These are phyloP conservation scores for Cephalopterus ornatus DNA, from an alignment of 2,113 vertebrate genomes.

Conservation along the genomic window DNA sequence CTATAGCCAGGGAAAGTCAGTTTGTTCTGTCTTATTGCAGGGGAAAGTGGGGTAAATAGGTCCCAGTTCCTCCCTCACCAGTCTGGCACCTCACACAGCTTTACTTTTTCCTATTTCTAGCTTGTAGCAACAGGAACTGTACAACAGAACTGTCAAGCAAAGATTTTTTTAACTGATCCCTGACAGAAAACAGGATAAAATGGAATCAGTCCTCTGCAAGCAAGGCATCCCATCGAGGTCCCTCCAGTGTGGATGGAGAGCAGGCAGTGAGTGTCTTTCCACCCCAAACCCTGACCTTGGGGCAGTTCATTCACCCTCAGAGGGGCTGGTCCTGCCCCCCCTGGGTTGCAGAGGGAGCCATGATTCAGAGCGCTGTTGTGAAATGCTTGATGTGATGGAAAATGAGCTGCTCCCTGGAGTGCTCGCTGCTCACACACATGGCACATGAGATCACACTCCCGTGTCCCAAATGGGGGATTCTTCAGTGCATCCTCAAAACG, in stretches of 20 bases:
- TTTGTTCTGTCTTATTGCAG: background rate
- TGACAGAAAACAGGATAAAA: background rate
- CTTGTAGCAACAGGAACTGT: background rate
- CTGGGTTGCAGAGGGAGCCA: background rate
- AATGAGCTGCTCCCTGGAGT: background rate
- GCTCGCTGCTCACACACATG: background rate
- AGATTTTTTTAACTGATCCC: background rate
- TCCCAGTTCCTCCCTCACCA: background rate
- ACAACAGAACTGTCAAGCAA: background rate
- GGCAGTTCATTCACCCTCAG: too few species aligned
- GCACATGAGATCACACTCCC: background rate
- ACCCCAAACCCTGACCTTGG: background rate
- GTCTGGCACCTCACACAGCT: background rate
- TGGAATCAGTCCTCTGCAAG: background rate
- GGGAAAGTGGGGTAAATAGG: background rate
- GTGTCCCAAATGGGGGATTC: fast-evolving
- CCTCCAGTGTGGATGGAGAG: background rate
- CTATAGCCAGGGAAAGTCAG: slow-evolving; percentile 33
- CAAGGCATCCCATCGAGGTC: background rate
- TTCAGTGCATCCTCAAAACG: background rate
- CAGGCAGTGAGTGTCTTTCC: background rate
- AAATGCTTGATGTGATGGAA: background rate
- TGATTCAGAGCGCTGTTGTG: background rate
- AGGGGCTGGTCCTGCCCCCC: background rate
- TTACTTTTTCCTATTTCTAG: background rate